Conservation (phyloP, 2,888 invertebrate genomes). For the Drosophila kanekoi region DNA sequence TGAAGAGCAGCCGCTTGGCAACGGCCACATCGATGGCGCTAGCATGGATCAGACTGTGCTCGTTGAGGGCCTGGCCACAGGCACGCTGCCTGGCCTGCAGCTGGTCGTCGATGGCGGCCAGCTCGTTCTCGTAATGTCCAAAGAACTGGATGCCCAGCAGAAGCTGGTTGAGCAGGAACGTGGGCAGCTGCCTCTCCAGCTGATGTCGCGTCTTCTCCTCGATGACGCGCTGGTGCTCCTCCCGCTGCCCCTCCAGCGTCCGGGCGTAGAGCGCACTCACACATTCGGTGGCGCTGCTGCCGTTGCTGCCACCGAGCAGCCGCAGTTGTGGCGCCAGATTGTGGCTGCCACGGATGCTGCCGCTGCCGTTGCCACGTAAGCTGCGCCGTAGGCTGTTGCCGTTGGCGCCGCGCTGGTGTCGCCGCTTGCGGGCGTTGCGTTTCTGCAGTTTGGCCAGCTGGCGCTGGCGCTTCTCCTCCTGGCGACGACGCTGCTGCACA, state of each 20-base stretch:
- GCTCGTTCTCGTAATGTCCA: slow-evolving; percentile 89
- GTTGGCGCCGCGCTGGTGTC: slow-evolving; percentile 7
- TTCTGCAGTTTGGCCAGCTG: slow-evolving; percentile 78
- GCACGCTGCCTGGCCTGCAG: slow-evolving; percentile 74
- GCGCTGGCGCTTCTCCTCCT: slow-evolving; percentile 77
- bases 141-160: slow-evolving; percentile 92
- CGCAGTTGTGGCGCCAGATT: slow-evolving; percentile 57
- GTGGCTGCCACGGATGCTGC: slow-evolving; percentile 16
- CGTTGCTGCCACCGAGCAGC: slow-evolving; percentile 66
- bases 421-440: slow-evolving; percentile 73
- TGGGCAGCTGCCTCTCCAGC: slow-evolving; percentile 88
- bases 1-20: slow-evolving; percentile 87
- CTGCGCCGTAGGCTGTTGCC: slow-evolving; percentile 23
- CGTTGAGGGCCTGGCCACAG: slow-evolving; percentile 77
- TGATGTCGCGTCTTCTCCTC: slow-evolving; percentile 85
- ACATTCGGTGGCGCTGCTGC: slow-evolving; percentile 59
- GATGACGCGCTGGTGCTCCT: slow-evolving; percentile 73
- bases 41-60: slow-evolving; percentile 88
- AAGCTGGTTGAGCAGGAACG: slow-evolving; percentile 91
- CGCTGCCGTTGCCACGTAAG: slow-evolving; percentile 5
- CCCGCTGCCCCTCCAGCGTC: slow-evolving; percentile 72
- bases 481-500: slow-evolving; percentile 56
- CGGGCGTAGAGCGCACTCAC: slow-evolving; percentile 67
- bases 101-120: slow-evolving; percentile 74
- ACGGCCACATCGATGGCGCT: slow-evolving; percentile 90